Evolutionary conservation across 2,797 vertebrate genomes (phyloP), one percentile per base, ranked within the genome.

Genomic region (Spheniscus humboldti): DNA sequence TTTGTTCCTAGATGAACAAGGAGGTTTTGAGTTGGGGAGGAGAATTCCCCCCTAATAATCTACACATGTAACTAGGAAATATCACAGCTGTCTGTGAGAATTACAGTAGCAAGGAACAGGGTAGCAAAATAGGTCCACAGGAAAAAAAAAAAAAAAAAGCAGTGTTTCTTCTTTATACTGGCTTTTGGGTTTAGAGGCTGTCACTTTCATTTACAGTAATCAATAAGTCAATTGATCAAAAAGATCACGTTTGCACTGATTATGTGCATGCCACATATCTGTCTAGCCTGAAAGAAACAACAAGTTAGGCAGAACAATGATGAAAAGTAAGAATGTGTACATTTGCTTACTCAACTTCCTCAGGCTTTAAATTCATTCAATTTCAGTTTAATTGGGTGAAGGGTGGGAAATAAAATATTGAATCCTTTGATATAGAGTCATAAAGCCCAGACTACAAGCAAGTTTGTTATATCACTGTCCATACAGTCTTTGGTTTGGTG

Each of bases 401-500:
- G 11, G 37, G 28, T 57, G 14, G 57, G 57, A 95, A 77, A 92
- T 27, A 73, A 89, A 91, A 95, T 56, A 87, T 10, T 57, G 69
- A 90, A 48, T 60, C 66, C 45, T 94, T 91, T 93, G 86, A 89
- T 74, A 91, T 1, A 77, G 35, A 88, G 48, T 57, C 64, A 92
- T 80, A 94, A 93, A 90, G 56, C 57, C 79, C 73, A 95, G 64
- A 73, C 41, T 60, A 85, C 59, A 85, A 85, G 57, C 64, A 95
- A 93, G 63, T 81, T 95, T 81, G 60, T 92, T 94, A 84, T 92
- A 95, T 81, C 86, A 68, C 69, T 88, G 57, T 48, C 86, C 90
- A 66, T 60, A 92, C 25, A 91, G 66, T 87, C 96, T 95, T 93
- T 78, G 83, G 37, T 94, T 90, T 62, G 96, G 91, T 91, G 94